phyloP scores from a whole-genome alignment of 37 sponge, comb jelly and placozoan species.

The Bolinopsis microptera region DNA sequence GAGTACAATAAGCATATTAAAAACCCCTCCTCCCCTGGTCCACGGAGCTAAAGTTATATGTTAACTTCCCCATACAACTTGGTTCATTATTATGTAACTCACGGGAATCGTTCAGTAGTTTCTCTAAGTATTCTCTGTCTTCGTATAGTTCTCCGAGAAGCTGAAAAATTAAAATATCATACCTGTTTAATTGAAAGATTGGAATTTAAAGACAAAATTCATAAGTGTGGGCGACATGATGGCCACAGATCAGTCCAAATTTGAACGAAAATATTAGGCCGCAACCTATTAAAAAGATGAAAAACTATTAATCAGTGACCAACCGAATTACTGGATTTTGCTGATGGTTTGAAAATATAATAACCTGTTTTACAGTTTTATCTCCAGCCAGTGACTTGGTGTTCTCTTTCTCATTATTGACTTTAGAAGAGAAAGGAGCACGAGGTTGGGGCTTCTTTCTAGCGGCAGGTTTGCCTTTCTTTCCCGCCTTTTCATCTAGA shows the following conservation, averaged over 20 bases:
- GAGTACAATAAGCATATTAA: too few relatives aligned
- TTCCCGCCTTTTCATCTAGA: slow-evolving; percentile 67
- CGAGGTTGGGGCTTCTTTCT: slow-evolving; percentile 68
- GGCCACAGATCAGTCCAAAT: too few relatives aligned
- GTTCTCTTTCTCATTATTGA: slow-evolving; percentile 67
- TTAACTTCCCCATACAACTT: too few relatives aligned
- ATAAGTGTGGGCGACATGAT: too few relatives aligned
- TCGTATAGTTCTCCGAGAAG: slow-evolving; percentile 91
- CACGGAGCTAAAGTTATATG: too few relatives aligned
- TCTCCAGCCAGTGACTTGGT: slow-evolving; percentile 79
- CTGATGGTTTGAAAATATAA: too few relatives aligned
- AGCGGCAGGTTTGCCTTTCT: slow-evolving; percentile 67
- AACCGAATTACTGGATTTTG: too few relatives aligned
- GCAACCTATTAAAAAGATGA: too few relatives aligned
- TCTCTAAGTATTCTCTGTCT: slow-evolving; percentile 88
- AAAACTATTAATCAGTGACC: too few relatives aligned
- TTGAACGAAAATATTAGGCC: too few relatives aligned
- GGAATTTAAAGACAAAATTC: background rate
- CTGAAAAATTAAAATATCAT: slow-evolving; percentile 71
- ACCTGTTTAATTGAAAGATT: slow-evolving; percentile 17
- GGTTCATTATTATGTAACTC: slow-evolving; percentile 30
- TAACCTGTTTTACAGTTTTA: slow-evolving; percentile 85
- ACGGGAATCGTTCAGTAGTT: slow-evolving; percentile 84
- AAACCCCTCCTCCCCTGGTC: too few relatives aligned
- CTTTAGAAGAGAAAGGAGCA: slow-evolving; percentile 10